Evolutionary conservation across 2,113 vertebrate genomes (phyloP).

Genomic region (Cheirogaleus medius): DNA sequence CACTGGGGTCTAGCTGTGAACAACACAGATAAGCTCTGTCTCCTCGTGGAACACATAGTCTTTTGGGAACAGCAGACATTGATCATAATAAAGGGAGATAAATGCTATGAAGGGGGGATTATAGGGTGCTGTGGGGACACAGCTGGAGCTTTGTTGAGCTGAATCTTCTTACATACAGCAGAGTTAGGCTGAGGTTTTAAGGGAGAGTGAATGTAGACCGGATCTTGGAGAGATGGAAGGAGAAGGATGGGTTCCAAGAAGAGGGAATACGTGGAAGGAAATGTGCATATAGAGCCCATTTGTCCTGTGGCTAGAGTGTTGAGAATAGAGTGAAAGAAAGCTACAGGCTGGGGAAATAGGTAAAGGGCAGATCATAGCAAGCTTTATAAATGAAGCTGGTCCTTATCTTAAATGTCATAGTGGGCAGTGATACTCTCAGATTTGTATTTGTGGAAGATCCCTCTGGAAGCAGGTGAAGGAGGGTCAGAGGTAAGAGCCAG

Average conservation of each 20-base stretch:
- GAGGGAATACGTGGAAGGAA: not conserved
- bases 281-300: not conserved
- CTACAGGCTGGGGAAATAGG: not conserved
- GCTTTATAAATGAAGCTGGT: not conserved
- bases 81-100: not conserved
- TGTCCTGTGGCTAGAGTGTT: too few species aligned
- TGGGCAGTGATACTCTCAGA: not conserved
- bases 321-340: not conserved
- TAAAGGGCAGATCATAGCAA: not conserved
- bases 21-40: not conserved
- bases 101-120: not conserved
- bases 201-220: not conserved
- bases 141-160: not conserved
- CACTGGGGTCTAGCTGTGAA: not conserved
- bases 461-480: not conserved
- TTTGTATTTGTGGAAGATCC: not conserved
- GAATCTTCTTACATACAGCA: not conserved
- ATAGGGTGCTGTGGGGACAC: not conserved
- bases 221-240: not conserved
- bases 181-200: not conserved
- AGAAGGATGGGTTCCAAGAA: not conserved
- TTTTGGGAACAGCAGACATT: not conserved
- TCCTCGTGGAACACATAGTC: not conserved
- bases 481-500: not conserved
- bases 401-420: not conserved